Conservation (phyloP, 2,113 vertebrate species). For the Opisthocomus hoazin region DNA sequence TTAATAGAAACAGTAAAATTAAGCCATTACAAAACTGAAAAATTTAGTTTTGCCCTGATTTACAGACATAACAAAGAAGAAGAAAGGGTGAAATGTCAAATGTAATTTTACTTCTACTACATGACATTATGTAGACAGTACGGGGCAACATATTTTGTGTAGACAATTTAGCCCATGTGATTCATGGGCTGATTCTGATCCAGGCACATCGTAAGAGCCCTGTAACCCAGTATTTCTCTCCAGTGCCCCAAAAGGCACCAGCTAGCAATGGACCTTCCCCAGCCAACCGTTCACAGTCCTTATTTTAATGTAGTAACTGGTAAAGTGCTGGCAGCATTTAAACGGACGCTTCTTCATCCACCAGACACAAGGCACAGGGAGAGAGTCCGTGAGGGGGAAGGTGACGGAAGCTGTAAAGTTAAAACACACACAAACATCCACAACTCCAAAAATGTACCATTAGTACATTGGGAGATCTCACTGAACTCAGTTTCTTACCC, state of each 20-base stretch:
- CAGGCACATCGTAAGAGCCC: neutral
- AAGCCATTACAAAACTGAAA: neutral
- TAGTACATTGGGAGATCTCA: neutral
- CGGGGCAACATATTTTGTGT: accelerated
- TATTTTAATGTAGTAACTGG: neutral
- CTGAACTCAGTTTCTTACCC: neutral
- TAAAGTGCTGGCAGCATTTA: neutral
- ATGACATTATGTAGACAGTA: neutral
- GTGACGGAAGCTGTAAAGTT: neutral
- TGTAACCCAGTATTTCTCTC: neutral
- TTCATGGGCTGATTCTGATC: neutral
- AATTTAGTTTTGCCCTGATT: neutral
- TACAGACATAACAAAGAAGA: neutral
- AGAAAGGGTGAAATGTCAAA: neutral
- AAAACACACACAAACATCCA: neutral
- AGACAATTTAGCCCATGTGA: neutral
- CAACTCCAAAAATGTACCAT: neutral
- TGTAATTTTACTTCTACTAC: neutral
- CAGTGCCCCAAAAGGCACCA: neutral
- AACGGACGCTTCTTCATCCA: neutral
- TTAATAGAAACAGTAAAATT: neutral
- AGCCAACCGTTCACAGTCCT: neutral
- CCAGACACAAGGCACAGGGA: neutral
- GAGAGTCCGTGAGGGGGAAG: neutral
- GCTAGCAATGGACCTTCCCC: neutral